A percentile compares a stretch with the other conserved stretches of the same genome.
phyloP scores from a whole-genome alignment of 92 coral and sea anemone species.

The Micromussa lordhowensis region DNA sequence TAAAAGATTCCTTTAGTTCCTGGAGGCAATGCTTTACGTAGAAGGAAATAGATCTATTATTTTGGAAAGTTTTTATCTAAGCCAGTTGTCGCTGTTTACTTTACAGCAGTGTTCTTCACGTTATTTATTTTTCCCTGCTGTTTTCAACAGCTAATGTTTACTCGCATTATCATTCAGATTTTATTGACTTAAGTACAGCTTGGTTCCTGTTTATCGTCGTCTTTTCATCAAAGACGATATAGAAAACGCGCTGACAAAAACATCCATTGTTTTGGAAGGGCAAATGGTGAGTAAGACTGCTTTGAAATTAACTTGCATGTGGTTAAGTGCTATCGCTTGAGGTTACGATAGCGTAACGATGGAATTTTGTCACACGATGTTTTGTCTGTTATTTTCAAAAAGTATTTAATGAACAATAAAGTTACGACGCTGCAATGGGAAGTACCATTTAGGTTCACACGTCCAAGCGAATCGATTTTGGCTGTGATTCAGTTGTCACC shows the following conservation, averaged over 20 bases:
- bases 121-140: conserved; percentile 30
- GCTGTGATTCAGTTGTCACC: conserved; percentile 6
- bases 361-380: conserved; percentile 4
- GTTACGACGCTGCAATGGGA: background rate
- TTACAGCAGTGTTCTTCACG: conserved; percentile 12
- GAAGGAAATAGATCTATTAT: background rate
- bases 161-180: background rate
- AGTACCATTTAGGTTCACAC: conserved; percentile 17
- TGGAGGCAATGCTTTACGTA: background rate
- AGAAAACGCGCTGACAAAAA: background rate
- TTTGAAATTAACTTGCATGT: conserved; percentile 12
- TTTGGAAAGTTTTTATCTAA: background rate
- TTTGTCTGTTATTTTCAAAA: conserved; percentile 13
- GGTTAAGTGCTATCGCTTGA: conserved; percentile 19
- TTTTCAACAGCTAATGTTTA: conserved; percentile 29
- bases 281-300: background rate
- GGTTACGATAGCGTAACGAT: conserved; percentile 18
- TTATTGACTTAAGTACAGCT: conserved; percentile 10
- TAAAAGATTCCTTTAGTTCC: background rate
- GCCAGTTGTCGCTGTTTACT: conserved; percentile 21
- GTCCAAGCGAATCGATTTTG: background rate
- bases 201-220: background rate
- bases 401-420: conserved; percentile 3
- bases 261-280: background rate
- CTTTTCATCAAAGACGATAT: background rate